phyloP scores from a whole-genome alignment of 2,797 vertebrate genomes.

The Pagetopsis macropterus region DNA sequence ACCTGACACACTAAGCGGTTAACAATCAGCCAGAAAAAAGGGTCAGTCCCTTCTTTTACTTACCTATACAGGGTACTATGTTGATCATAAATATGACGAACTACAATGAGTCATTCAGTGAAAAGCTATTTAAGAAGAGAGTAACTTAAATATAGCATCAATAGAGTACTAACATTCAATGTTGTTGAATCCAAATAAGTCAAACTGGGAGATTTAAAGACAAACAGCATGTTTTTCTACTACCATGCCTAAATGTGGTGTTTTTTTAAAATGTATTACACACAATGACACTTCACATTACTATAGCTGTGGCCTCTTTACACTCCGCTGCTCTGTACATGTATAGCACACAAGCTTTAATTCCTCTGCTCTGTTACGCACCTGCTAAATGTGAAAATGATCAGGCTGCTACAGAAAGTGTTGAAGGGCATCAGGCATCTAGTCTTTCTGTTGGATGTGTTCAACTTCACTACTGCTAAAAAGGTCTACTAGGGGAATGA shows the following conservation, averaged over 20 bases:
- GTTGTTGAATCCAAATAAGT: conserved; percentile 58
- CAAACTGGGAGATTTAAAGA: conserved; percentile 54
- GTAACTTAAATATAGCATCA: conserved; percentile 61
- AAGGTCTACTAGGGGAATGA: conserved; percentile 58
- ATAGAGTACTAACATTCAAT: conserved; percentile 62
- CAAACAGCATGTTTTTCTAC: conserved; percentile 38
- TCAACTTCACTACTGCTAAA: conserved; percentile 53
- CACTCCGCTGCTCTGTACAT: conserved; percentile 22
- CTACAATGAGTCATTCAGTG: conserved; percentile 65
- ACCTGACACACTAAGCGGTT: conserved; percentile 48
- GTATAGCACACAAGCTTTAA: conserved; percentile 13
- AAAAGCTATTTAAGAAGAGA: conserved; percentile 51
- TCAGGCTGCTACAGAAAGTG: conserved; percentile 68
- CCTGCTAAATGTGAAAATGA: conserved; percentile 50
- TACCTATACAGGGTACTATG: conserved; percentile 53
- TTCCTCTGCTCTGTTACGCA: conserved; percentile 39
- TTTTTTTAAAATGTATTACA: conserved; percentile 43
- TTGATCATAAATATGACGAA: conserved; percentile 67
- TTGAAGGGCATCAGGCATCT: conserved; percentile 46
- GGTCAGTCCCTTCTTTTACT: conserved; percentile 59
- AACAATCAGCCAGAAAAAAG: conserved; percentile 60
- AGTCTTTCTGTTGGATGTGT: conserved; percentile 48
- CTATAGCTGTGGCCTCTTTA: conserved; percentile 40
- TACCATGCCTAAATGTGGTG: conserved; percentile 52
- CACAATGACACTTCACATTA: conserved; percentile 51